These are phyloP conservation scores for Lophotriccus pileatus DNA, from an alignment of 2,797 vertebrate species.

Conservation along the genomic window DNA sequence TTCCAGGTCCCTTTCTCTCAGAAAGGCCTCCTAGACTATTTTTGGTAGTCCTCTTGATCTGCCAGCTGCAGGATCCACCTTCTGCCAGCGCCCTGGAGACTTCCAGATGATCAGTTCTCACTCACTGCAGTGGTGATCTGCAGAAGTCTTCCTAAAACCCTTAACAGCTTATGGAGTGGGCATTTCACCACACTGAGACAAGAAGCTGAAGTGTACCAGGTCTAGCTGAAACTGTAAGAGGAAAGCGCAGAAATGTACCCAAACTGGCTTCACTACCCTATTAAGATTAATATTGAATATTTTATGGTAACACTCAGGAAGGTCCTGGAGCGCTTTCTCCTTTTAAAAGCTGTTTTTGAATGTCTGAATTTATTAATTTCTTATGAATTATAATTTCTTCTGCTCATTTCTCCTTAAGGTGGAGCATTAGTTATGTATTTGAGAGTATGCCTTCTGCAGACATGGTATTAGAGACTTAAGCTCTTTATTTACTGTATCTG, in stretches of 20 bases:
- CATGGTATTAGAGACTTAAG: slow-evolving; percentile 69
- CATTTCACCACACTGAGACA: background rate
- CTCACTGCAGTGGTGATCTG: background rate
- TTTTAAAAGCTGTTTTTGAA: background rate
- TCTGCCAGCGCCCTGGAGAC: background rate
- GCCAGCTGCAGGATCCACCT: background rate
- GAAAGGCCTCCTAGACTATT: background rate
- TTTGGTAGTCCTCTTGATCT: background rate
- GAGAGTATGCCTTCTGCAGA: slow-evolving; percentile 47
- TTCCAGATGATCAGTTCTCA: background rate
- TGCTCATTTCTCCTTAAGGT: slow-evolving; percentile 34
- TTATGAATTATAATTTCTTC: slow-evolving; percentile 30
- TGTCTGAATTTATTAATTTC: slow-evolving; percentile 8
- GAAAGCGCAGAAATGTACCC: background rate
- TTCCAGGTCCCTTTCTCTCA: background rate
- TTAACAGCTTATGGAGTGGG: background rate
- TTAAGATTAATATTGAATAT: background rate
- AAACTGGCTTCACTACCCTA: background rate
- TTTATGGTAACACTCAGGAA: background rate
- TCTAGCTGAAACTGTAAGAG: background rate
- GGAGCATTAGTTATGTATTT: slow-evolving; percentile 59
- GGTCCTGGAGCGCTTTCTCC: background rate
- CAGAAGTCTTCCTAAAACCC: background rate
- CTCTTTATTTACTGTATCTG: slow-evolving; percentile 80
- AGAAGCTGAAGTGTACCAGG: background rate